These are phyloP conservation scores for Nesometra sesokonis DNA, from an alignment of 35 echinoderm and acorn worm species.

Conservation along the genomic window DNA sequence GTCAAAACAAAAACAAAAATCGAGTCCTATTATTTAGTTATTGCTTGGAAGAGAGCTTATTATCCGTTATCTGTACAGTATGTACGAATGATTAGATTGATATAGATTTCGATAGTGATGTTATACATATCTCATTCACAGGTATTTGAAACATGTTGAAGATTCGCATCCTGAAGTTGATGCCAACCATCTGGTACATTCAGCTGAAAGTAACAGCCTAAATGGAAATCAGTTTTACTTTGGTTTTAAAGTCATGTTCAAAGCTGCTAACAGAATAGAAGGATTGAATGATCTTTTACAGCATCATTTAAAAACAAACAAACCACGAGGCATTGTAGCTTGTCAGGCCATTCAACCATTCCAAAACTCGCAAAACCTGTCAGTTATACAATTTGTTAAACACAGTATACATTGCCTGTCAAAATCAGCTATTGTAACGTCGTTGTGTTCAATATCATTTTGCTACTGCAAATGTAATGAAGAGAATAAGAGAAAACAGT, in stretches of 20 bases:
- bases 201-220: not conserved
- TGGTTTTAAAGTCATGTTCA: not conserved
- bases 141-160: not conserved
- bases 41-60: too few relatives aligned
- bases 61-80: too few relatives aligned
- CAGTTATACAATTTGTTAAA: not conserved
- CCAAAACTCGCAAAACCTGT: not conserved
- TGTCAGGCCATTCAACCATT: not conserved
- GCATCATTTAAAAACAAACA: not conserved
- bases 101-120: too few relatives aligned
- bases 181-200: not conserved
- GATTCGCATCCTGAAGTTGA: not conserved
- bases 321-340: not conserved
- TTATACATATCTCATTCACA: not conserved
- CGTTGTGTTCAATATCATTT: not conserved
- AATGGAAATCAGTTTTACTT: not conserved
- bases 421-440: not conserved
- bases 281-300: not conserved
- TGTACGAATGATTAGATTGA: too few relatives aligned
- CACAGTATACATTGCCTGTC: not conserved
- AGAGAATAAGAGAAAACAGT: not conserved
- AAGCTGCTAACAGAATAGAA: not conserved
- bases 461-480: not conserved
- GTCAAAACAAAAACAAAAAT: too few relatives aligned
- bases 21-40: too few relatives aligned